These are phyloP conservation scores for Cacajao melanocephalus DNA, from an alignment of 2,797 vertebrate species.

Conservation along the genomic window DNA sequence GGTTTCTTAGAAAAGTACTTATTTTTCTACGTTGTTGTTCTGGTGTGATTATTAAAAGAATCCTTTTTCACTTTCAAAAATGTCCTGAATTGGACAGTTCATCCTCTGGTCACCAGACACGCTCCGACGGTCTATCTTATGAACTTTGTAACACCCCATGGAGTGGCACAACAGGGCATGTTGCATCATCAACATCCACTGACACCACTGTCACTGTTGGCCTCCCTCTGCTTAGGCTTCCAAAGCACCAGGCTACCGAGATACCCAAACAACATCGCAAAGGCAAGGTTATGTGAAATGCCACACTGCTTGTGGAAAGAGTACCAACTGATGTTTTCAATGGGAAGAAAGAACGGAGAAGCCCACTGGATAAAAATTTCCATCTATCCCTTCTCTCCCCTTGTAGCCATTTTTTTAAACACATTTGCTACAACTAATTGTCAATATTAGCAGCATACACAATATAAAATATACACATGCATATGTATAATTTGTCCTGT, in stretches of 20 bases:
- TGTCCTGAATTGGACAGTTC: not conserved
- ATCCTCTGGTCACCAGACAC: not conserved
- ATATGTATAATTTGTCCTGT: not conserved
- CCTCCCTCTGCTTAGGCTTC: not conserved
- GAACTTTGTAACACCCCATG: rapidly evolving
- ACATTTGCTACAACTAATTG: not conserved
- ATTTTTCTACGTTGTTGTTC: not conserved
- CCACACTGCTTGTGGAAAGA: rapidly evolving
- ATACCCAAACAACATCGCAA: not conserved
- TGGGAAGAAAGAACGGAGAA: not conserved
- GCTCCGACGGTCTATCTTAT: rapidly evolving
- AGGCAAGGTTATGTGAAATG: not conserved
- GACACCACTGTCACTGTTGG: too few species aligned
- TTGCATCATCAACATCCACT: too few species aligned
- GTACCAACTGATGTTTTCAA: not conserved
- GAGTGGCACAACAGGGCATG: rapidly evolving
- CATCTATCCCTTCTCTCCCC: not conserved
- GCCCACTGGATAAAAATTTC: not conserved
- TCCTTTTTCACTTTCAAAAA: not conserved
- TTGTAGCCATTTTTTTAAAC: not conserved
- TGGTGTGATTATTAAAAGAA: not conserved
- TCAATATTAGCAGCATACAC: too few species aligned
- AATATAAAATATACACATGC: not conserved
- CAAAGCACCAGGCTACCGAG: not conserved
- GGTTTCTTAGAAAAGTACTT: not conserved